Percentiles rank a stretch among this genome's conserved stretches.
These are phyloP conservation scores for Penaeus japonicus DNA, from an alignment of 1,140 invertebrate genomes.

Conservation along the genomic window DNA sequence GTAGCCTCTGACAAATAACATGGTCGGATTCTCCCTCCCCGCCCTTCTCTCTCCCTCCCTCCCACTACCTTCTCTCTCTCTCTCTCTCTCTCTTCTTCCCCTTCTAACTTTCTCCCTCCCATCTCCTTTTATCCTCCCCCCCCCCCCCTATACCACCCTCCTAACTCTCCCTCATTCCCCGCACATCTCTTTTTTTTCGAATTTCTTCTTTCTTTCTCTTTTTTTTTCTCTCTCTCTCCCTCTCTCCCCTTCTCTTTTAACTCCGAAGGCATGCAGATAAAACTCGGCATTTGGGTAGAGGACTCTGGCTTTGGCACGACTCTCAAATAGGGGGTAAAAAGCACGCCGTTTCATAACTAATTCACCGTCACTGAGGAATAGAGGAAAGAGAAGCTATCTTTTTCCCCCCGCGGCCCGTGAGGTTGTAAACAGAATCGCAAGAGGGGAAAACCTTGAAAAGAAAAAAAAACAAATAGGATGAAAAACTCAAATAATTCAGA, in stretches of 20 bases:
- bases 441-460: not conserved
- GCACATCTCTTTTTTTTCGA: too few species aligned
- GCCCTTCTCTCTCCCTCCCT: not conserved
- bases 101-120: not conserved
- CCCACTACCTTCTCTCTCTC: not conserved
- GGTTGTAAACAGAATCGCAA: not conserved
- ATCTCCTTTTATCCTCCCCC: not conserved
- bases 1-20: too few species aligned
- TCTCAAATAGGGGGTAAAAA: too few species aligned
- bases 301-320: too few species aligned
- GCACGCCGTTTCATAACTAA: too few species aligned
- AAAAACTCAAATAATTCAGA: not conserved
- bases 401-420: not conserved
- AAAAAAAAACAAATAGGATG: not conserved
- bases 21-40: too few species aligned
- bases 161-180: not conserved
- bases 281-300: too few species aligned
- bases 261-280: too few species aligned
- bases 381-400: not conserved
- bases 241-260: too few species aligned
- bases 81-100: not conserved
- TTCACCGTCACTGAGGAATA: not conserved
- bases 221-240: not conserved
- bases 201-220: too few species aligned
- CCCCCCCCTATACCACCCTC: not conserved